phyloP scores from a whole-genome alignment of 2,797 vertebrate species.

The Sylvia borin region DNA sequence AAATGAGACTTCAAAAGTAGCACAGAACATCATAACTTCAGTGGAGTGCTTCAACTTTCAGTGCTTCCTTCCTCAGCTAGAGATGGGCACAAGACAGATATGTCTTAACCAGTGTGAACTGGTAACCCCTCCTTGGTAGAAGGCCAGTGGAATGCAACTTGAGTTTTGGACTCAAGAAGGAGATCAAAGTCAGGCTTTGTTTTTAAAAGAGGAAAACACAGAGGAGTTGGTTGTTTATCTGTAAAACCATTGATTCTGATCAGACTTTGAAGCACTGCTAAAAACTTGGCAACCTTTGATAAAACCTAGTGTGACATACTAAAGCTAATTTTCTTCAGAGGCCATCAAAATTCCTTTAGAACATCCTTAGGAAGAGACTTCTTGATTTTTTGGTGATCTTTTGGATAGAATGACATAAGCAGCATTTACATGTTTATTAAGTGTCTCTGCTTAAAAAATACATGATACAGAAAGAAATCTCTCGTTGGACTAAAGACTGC shows the following conservation, averaged over 20 bases:
- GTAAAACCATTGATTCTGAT: not conserved
- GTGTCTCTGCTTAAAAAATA: not conserved
- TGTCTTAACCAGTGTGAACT: not conserved
- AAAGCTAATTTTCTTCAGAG: not conserved
- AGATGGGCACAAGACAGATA: not conserved
- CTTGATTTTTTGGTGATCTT: not conserved
- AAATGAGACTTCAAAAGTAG: not conserved
- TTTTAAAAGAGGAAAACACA: not conserved
- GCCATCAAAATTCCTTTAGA: not conserved
- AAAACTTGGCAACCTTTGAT: not conserved
- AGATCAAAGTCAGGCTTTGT: not conserved
- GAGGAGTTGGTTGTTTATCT: not conserved
- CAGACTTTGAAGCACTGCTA: not conserved
- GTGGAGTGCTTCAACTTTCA: not conserved
- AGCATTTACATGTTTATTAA: not conserved
- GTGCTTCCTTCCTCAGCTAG: not conserved
- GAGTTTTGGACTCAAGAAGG: not conserved
- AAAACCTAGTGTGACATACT: not conserved
- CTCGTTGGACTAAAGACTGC: not conserved
- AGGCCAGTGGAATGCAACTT: not conserved
- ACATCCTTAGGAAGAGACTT: not conserved
- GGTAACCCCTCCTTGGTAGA: not conserved
- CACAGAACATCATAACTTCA: not conserved
- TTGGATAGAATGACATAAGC: fast-evolving
- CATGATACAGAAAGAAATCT: not conserved